Percentiles rank a stretch among this genome's conserved stretches.
Conservation (phyloP, 2,888 invertebrate genomes). For the Pristionchus mayeri region DNA sequence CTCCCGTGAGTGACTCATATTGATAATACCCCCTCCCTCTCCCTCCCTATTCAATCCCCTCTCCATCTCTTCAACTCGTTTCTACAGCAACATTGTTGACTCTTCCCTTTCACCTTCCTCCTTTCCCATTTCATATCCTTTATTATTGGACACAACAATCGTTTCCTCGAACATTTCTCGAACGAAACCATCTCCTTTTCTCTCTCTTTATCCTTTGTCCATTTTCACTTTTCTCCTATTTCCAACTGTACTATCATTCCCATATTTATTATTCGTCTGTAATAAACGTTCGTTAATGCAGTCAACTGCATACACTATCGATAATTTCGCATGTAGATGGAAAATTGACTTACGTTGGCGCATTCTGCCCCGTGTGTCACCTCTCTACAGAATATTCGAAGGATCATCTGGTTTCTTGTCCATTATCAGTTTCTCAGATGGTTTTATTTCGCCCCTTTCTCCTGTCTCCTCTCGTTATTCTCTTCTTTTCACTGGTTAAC, state of each 20-base stretch:
- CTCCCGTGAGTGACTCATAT: neutral
- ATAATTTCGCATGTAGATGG: too few relatives aligned
- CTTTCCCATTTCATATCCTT: neutral
- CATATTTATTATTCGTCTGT: neutral
- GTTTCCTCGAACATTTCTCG: neutral
- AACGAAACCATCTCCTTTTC: neutral
- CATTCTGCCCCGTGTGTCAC: neutral
- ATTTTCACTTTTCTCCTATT: neutral
- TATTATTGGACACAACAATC: neutral
- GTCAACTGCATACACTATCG: neutral
- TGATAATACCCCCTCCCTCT: constrained; percentile 1
- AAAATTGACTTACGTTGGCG: too few relatives aligned
- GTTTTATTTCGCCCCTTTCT: neutral
- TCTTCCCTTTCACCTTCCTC: neutral
- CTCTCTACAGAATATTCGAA: neutral
- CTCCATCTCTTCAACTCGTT: neutral
- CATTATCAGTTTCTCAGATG: constrained; percentile 17
- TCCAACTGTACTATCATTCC: neutral
- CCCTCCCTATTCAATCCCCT: neutral
- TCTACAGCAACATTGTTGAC: constrained; percentile 22
- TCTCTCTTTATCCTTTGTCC: neutral
- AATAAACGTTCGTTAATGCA: neutral
- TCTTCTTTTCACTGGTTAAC: neutral
- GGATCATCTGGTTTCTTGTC: neutral
- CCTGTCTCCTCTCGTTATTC: constrained; percentile 3